Evolutionary conservation across 1,140 invertebrate genomes (phyloP).

Genomic region (Gerris buenoi): DNA sequence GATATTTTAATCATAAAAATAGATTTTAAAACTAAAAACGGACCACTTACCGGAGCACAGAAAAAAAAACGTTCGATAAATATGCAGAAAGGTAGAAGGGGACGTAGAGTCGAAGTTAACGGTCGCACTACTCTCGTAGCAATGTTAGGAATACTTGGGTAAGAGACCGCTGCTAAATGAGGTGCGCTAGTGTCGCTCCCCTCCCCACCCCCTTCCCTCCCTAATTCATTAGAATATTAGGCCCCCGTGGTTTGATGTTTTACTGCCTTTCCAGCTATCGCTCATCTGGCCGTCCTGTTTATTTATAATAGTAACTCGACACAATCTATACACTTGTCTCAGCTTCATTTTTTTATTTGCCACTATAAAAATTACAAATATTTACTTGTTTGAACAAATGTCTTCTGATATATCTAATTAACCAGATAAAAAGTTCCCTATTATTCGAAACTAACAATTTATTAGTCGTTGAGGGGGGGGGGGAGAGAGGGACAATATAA

Average conservation of each 20-base stretch:
- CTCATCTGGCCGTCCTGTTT: too few species aligned
- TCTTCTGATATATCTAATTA: too few species aligned
- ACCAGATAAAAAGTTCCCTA: too few species aligned
- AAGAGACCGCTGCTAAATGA: background rate
- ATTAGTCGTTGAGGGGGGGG: too few species aligned
- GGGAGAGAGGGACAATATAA: too few species aligned
- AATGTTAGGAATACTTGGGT: background rate
- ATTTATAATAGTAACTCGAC: too few species aligned
- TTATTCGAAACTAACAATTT: too few species aligned
- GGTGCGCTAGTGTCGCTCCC: background rate
- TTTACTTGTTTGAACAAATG: too few species aligned
- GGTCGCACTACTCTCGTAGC: background rate
- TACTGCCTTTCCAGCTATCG: background rate
- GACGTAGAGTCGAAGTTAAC: background rate
- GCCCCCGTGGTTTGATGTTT: too few species aligned
- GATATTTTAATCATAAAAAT: background rate
- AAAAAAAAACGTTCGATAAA: background rate
- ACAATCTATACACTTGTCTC: too few species aligned
- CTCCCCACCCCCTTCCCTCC: background rate
- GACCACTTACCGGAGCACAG: background rate
- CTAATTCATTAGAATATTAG: background rate
- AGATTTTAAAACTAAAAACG: background rate
- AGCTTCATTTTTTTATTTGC: too few species aligned
- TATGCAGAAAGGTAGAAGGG: background rate
- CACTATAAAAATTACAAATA: too few species aligned